Evolutionary conservation across 2,797 vertebrate genomes (phyloP).

Genomic region (Oryzias dopingdopingensis): DNA sequence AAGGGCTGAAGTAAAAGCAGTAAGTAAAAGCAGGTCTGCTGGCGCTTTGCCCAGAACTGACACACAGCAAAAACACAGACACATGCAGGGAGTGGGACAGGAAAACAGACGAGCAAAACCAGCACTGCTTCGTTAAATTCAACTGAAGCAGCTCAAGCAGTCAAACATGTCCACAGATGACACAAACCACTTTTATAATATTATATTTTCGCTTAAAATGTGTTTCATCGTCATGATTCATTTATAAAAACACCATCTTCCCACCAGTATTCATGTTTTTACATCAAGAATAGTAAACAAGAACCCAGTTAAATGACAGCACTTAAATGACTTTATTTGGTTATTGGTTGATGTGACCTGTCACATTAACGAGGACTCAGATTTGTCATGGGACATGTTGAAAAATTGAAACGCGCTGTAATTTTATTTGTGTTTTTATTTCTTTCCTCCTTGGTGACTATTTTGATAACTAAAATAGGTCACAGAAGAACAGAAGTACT

Average conservation of each 20-base stretch:
- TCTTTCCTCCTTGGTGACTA: too few species aligned
- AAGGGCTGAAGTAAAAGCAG: conserved; percentile 64
- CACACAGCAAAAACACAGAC: conserved; percentile 58
- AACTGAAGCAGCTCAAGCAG: conserved; percentile 7
- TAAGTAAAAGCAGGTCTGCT: conserved; percentile 71
- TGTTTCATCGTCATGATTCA: too few species aligned
- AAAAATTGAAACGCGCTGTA: too few species aligned
- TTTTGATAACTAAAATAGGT: too few species aligned
- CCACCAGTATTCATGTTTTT: neutral
- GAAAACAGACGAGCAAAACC: conserved; percentile 56
- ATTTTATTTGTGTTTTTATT: too few species aligned
- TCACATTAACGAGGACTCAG: too few species aligned
- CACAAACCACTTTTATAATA: conserved; percentile 4
- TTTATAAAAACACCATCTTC: neutral
- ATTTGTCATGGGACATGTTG: too few species aligned
- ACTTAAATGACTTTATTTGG: neutral
- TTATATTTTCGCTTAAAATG: neutral
- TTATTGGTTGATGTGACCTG: too few species aligned
- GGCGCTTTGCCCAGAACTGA: conserved; percentile 60
- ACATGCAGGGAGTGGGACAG: conserved; percentile 50
- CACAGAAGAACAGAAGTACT: too few species aligned
- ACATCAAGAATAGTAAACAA: conserved; percentile 3
- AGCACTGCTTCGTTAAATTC: conserved; percentile 36
- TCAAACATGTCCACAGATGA: conserved; percentile 12
- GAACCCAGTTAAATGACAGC: neutral